A percentile compares a stretch with the other conserved stretches of the same genome.
Conservation (phyloP, 1,140 invertebrate genomes). For the Drosophila melanica region DNA sequence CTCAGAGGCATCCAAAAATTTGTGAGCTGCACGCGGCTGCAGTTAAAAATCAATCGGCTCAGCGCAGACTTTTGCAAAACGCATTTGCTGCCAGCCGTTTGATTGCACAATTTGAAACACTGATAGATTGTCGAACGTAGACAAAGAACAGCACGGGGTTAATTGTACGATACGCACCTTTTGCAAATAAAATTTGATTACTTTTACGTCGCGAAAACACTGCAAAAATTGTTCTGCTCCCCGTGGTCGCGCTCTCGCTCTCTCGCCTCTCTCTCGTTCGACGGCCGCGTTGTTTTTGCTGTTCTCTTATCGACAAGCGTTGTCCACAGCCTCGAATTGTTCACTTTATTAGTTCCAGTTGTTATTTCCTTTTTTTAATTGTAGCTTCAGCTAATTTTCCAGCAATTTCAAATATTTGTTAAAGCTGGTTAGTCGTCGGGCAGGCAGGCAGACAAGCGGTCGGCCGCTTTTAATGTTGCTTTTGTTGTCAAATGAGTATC, state of each 20-base stretch:
- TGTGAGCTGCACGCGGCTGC: slow-evolving; percentile 39
- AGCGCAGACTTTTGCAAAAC: slow-evolving; percentile 77
- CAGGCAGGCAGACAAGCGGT: slow-evolving; percentile 47
- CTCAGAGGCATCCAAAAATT: slow-evolving; percentile 13
- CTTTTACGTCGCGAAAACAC: slow-evolving; percentile 73
- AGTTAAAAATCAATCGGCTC: slow-evolving; percentile 72
- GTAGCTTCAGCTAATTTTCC: slow-evolving; percentile 25
- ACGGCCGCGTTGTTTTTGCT: slow-evolving; percentile 32
- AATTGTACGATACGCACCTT: slow-evolving; percentile 61
- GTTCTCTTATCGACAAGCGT: slow-evolving; percentile 12
- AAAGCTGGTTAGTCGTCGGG: slow-evolving; percentile 18
- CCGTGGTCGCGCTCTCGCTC: slow-evolving; percentile 58
- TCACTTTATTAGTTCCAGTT: slow-evolving; percentile 4
- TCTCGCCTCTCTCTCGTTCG: slow-evolving; percentile 34
- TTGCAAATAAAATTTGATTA: slow-evolving; percentile 59
- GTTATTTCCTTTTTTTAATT: not conserved
- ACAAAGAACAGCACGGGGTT: slow-evolving; percentile 42
- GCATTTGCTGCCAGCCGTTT: slow-evolving; percentile 19
- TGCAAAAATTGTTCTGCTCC: slow-evolving; percentile 67
- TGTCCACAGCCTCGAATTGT: slow-evolving; percentile 5
- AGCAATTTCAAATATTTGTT: slow-evolving; percentile 14
- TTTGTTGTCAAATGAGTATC: slow-evolving; percentile 50
- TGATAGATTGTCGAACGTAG: slow-evolving; percentile 4
- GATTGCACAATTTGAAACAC: slow-evolving; percentile 61
- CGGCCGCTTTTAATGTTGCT: slow-evolving; percentile 52